A percentile compares a stretch with the other conserved stretches of the same genome.
phyloP scores from a whole-genome alignment of 1,140 invertebrate species.

The Drosophila tsacasi region DNA sequence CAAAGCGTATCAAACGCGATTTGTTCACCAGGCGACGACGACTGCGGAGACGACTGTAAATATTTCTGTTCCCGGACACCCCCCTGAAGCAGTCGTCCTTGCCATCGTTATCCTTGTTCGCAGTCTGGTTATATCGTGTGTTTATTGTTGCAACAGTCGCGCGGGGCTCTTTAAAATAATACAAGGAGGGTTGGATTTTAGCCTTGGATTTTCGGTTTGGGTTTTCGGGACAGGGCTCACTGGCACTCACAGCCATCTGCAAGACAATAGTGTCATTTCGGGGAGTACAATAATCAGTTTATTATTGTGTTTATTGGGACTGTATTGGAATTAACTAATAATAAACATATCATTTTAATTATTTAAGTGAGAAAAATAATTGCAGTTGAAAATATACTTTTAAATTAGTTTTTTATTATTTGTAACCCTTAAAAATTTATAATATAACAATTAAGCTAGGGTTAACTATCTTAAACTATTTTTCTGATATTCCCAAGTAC shows the following conservation, averaged over 20 bases:
- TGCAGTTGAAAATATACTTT: background rate
- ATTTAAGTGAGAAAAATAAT: background rate
- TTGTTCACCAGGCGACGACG: slow-evolving; percentile 75
- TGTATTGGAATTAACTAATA: too few relatives aligned
- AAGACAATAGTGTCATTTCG: background rate
- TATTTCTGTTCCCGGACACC: background rate
- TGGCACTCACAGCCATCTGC: background rate
- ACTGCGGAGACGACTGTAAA: slow-evolving; percentile 3
- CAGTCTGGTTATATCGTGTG: slow-evolving; percentile 80
- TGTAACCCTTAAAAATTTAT: background rate
- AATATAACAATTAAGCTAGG: background rate
- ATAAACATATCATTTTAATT: background rate
- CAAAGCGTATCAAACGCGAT: slow-evolving; percentile 82
- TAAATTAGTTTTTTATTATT: background rate
- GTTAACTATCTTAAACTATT: background rate
- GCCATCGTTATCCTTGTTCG: slow-evolving; percentile 78
- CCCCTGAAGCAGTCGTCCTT: slow-evolving; percentile 42
- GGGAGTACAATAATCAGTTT: too few relatives aligned
- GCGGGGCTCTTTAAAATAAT: slow-evolving; percentile 75
- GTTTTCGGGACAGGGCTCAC: background rate
- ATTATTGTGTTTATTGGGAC: too few relatives aligned
- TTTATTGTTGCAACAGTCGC: slow-evolving; percentile 83
- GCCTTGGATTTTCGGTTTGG: slow-evolving; percentile 19
- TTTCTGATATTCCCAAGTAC: background rate
- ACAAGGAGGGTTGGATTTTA: slow-evolving; percentile 57